Base-by-base conservation (phyloP, 2,113 vertebrate species). In the Chaenogobius annularis region DNA sequence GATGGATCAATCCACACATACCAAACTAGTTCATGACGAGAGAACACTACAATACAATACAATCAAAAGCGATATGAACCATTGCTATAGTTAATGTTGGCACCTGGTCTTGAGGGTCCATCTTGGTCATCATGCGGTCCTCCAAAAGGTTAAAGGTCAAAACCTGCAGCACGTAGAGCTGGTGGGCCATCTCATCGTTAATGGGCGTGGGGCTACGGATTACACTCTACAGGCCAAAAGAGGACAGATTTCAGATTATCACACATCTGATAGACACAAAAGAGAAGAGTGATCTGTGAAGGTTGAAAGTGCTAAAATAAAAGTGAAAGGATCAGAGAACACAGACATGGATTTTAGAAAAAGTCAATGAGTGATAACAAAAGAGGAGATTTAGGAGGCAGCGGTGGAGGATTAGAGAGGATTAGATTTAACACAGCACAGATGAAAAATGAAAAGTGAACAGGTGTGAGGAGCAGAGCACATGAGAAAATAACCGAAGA, bases 81-180 rank as follows among this genome's bases (percentile, higher is more conserved):
- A 20, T 10, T n/a, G 19, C 19, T 54, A 54, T 54, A 54, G n/a
- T n/a, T 10, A 9, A 20, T 10, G 19, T 3, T 20, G 71, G 31
- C 73, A 98, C 98, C 93, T 99, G 98, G 87, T 99, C 98, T 89
- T 99, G 97, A 37, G 97, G 98, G 85, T 99, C 98, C 98, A 99
- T 99, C 92, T 98, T 98, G 77, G 98, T 98, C 96, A 99, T 98
- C 98, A 99, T 97, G 76, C 98, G 94, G 87, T 99, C 98, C 89
- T 99, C 98, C 83, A 98, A 86, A 73, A 98, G 94, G 84, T 99
- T 99, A 73, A 99, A 99, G 66, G 94, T 98, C 58, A 99, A 94
- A n/a, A 99, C 96, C 92, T 99, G 98, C 11, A 96, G 92, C 67
- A 99, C 97, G 6, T 98, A 99, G 10, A 99, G 93, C 91, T 99